Conservation (phyloP, 2,888 invertebrate genomes). For the Priocnemis perturbator region DNA sequence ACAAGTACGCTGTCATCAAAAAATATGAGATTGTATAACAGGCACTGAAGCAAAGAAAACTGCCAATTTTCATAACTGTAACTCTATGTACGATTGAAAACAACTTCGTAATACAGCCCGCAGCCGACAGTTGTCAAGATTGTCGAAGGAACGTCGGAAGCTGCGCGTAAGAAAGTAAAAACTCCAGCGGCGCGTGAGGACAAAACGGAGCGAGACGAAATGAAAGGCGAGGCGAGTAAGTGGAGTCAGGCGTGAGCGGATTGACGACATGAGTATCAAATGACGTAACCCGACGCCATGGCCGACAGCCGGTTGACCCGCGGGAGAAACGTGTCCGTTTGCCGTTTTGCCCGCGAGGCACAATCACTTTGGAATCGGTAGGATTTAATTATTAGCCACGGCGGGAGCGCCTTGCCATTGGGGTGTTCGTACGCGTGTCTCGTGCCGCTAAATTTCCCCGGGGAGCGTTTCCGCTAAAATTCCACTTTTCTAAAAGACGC, state of each 20-base stretch:
- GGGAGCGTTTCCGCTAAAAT: too few relatives aligned
- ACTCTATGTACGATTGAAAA: too few relatives aligned
- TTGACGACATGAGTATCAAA: conserved; percentile 43
- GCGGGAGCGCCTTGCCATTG: not conserved
- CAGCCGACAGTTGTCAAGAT: too few relatives aligned
- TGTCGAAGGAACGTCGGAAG: too few relatives aligned
- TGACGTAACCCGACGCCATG: conserved; percentile 52
- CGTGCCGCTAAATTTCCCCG: too few relatives aligned
- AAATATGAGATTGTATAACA: not conserved
- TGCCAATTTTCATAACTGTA: too few relatives aligned
- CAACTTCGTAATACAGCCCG: too few relatives aligned
- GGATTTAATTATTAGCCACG: conserved; percentile 1
- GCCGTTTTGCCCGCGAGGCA: conserved; percentile 16
- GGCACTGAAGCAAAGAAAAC: not conserved
- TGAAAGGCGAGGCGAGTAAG: conserved; percentile 1
- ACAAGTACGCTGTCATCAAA: not conserved
- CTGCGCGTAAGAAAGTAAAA: conserved; percentile 7
- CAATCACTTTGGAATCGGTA: conserved; percentile 16
- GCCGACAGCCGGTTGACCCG: conserved; percentile 51
- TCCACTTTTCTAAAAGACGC: too few relatives aligned
- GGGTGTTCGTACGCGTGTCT: too few relatives aligned
- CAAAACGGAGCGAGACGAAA: not conserved
- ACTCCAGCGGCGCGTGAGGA: not conserved
- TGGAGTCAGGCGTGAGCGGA: conserved; percentile 11
- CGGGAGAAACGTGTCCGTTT: conserved; percentile 51